Evolutionary conservation across 2,888 invertebrate genomes (phyloP).

Genomic region (Coremacera marginata): DNA sequence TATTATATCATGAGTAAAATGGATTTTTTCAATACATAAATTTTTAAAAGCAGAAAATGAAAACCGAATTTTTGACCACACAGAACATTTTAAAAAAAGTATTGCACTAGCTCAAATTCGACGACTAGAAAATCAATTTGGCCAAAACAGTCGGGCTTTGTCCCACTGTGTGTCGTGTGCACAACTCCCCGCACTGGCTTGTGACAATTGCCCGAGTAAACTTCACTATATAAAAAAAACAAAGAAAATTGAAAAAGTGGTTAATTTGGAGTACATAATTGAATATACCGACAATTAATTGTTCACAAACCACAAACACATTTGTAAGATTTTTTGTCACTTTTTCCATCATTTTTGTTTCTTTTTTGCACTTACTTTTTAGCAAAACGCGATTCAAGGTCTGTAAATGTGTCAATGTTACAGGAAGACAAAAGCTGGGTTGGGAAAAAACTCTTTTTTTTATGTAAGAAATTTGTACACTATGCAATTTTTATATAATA

Average conservation of each 20-base stretch:
- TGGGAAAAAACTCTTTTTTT: background rate
- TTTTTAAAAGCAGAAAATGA: no score
- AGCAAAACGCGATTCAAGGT: constrained; percentile 42
- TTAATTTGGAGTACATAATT: background rate
- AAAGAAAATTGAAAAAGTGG: background rate
- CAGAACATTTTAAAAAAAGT: no score
- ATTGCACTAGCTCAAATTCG: no score
- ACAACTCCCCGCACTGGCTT: background rate
- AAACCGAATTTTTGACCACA: no score
- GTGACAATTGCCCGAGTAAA: background rate
- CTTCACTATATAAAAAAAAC: background rate
- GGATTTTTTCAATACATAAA: no score
- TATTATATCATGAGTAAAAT: no score
- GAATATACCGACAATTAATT: background rate
- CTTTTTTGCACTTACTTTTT: background rate
- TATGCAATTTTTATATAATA: background rate
- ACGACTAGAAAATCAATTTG: no score
- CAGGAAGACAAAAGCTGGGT: background rate
- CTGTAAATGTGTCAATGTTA: constrained; percentile 45
- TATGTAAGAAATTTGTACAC: background rate
- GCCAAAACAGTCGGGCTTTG: no score
- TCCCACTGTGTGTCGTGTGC: no score
- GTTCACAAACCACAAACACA: constrained; percentile 12
- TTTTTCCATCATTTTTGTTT: background rate
- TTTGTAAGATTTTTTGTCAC: background rate